Evolutionary conservation across 2,888 invertebrate genomes (phyloP), one percentile per base, ranked within the genome.

Genomic region (Euclidia mi): DNA sequence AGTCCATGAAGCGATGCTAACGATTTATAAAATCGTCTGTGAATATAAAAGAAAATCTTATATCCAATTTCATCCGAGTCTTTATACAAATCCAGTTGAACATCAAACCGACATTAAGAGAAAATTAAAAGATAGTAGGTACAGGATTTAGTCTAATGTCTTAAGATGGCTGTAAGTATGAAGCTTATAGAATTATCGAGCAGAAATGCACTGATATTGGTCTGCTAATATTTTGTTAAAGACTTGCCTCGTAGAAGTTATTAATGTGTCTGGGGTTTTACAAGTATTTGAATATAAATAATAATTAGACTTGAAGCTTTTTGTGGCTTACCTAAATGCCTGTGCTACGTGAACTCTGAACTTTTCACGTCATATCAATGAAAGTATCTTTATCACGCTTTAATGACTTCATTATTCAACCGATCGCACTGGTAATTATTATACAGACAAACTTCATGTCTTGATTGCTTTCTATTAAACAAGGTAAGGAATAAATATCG

Each of bases 81-180:
- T 29, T 42, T 14, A 42, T 42, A 29, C 42, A 42, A 42, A 42
- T 28, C 42, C 29, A n/a, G 29, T 28, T 41, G 15, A 42, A 38
- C 38, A 38, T 18, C 11, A 28, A 29, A 29, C 29, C 29, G 42
- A 42, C 42, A 42, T 42, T 42, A 42, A 28, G 7, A 29, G 29
- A 29, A 42, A 40, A 42, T 42, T 42, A 42, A 42, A 29, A 28
- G 28, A 10, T 15, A 28, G 6, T 17, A 12, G 29, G 3, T 9
- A 25, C 20, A 6, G 28, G 10, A 3, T 25, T 29, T 10, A 28
- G 18, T 15, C 9, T 7, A 14, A 14, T 14, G 15, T 14, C 7
- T 37, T 15, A 7, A 37, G 9, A 10, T n/a, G 17, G 6, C 10
- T 17, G 10, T 42, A 14, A 15, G 9, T 11, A 20, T 20, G n/a